Base-by-base conservation (phyloP, 2,113 vertebrate species). In the Atractosteus spatula region DNA sequence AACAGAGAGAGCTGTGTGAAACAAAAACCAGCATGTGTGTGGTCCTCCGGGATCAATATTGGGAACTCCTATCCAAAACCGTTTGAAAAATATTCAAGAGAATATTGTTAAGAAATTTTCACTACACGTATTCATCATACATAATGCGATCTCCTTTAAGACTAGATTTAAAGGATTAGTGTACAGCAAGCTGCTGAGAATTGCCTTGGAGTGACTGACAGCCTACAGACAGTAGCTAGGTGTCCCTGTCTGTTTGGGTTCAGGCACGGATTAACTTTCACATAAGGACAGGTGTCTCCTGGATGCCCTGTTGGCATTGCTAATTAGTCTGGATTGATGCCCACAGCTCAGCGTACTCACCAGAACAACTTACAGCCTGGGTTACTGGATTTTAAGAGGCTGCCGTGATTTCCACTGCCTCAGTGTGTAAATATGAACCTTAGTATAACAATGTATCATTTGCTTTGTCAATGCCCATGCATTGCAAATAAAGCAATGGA, bases 181-280 rank as follows among this genome's bases (percentile, higher is more conserved):
- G 5, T 13, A 1, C 29, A 59, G 13, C 14, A 5, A 16, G 57
- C 12, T 59, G 3, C 5, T 14, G 5, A 59, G 6, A 13, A 13
- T 13, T 59, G 57, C 5, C n/a, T 59, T 5, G 57, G 2, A n/a
- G n/a, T 16, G 44, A 67, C 5, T 16, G 55, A 66, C 41, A 51
- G 62, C 71, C 51, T 44, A 29, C 42, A 61, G 66, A 55, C 42
- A 3, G 29, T 13, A 17, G 68, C 41, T 55, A 14, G 42, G 57
- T 69, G 66, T 72, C 57, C 59, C 47, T 16, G 47, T 69, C 45
- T 29, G 8, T 45, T 56, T 41, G 57, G 61, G 61, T 10, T 16
- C 10, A 29, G 41, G 8, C 3, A n/a, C 10, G 12, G 76, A 77
- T 87, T 76, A 1, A 63, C 10, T 85, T 84, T 82, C 84, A 74